phyloP scores from a whole-genome alignment of 2,797 vertebrate genomes.

The Coilia nasus region DNA sequence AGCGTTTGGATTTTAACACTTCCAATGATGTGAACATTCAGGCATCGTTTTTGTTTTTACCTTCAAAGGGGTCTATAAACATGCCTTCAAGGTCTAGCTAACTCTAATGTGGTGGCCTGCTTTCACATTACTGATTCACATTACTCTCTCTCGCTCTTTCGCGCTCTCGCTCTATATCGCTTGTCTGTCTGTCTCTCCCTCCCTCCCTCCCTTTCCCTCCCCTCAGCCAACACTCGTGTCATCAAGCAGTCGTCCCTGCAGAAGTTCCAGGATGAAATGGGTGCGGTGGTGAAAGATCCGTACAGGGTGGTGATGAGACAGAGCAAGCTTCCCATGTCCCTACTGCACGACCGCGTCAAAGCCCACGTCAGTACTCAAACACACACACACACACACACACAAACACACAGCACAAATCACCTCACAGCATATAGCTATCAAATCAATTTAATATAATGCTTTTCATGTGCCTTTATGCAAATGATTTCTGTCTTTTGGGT shows the following conservation, averaged over 20 bases:
- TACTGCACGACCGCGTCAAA: slow-evolving; percentile 87
- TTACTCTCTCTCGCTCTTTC: not conserved
- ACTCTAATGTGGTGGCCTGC: not conserved
- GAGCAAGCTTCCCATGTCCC: slow-evolving; percentile 95
- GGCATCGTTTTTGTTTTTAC: too few relatives aligned
- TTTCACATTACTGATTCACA: not conserved
- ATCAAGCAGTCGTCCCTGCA: slow-evolving; percentile 97
- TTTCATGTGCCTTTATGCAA: not conserved
- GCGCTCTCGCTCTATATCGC: not conserved
- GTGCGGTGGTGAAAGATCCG: slow-evolving; percentile 87
- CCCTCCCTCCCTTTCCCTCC: slow-evolving; percentile 35
- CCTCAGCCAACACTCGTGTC: slow-evolving; percentile 92
- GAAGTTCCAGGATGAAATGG: slow-evolving; percentile 97
- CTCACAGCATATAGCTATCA: too few relatives aligned
- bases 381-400: not conserved
- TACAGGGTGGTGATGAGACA: slow-evolving; percentile 95
- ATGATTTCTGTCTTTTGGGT: not conserved
- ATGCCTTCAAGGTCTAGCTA: not conserved
- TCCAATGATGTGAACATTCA: too few relatives aligned
- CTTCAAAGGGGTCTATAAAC: too few relatives aligned
- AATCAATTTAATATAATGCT: not conserved
- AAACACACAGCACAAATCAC: not conserved
- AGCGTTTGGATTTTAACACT: too few relatives aligned
- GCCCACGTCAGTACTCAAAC: slow-evolving; percentile 85
- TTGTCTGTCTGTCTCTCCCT: too few relatives aligned